Base-by-base conservation (phyloP, 2,797 vertebrate genomes). In the Lepilemur septentrionalis region DNA sequence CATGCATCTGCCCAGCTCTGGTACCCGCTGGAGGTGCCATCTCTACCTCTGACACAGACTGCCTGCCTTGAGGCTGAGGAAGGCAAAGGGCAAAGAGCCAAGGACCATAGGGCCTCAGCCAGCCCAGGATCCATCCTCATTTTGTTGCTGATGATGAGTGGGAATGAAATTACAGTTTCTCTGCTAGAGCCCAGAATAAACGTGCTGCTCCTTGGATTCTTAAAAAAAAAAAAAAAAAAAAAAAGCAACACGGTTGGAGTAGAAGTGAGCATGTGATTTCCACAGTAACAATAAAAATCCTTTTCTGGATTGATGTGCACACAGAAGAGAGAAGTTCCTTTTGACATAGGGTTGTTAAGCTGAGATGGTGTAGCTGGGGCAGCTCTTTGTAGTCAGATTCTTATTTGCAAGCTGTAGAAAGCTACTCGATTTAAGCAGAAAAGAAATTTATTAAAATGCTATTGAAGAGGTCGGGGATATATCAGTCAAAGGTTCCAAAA, bases 1-100 rank as follows among this genome's bases (percentile, higher is more conserved):
- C 2, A 1, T 22, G 32, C 5, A 10, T 30, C 67, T 52, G 41
- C 32, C 43, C 46, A 90, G 63, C 85, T 78, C 67, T 52, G 93
- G 96, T 35, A 67, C 89, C 95, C 83, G 48, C 35, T 23, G 75
- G 91, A 86, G 93, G 91, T 90, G 72, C 96, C 67, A 5, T 84
- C 82, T 94, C 97, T 97, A 94, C 96, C 95, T 97, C 97, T 93
- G 95, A 90, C 57, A 95, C 52, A 87, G 97, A 96, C 96, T 96
- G 94, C 83, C 91, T 93, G 92, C 84, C 89, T 81, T 76, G 88
- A 94, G 90, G 94, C 89, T 75, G 76, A 92, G 92, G 85, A 81
- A 67, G 65, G 69, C 92, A 55, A 17, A 32, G 88, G 88, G 46
- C 86, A 46, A 67, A 92, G 81, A 88, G 73, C 88, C 83, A 67